A percentile compares a stretch with the other conserved stretches of the same genome.
These are phyloP conservation scores for Sipha flava DNA, from an alignment of 1,140 invertebrate genomes.

Conservation along the genomic window DNA sequence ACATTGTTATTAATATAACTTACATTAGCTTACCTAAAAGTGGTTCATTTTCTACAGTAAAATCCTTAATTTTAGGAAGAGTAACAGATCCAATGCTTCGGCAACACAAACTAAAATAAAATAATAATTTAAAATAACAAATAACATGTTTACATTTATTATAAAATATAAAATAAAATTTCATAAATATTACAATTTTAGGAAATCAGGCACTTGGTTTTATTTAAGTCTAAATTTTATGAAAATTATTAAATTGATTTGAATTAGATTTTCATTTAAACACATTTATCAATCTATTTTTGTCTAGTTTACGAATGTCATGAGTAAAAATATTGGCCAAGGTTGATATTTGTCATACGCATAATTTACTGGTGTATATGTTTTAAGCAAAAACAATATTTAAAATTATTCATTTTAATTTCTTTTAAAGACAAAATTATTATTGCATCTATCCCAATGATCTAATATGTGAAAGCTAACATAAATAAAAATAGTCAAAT, in stretches of 20 bases:
- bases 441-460: no score
- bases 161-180: no score
- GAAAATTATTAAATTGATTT: no score
- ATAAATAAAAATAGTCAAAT: no score
- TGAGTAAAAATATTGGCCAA: not conserved
- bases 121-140: not conserved
- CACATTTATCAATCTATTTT: not conserved
- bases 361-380: no score
- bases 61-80: slow-evolving; percentile 57
- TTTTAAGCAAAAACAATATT: no score
- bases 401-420: no score
- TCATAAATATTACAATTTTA: no score
- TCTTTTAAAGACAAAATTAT: no score
- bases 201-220: no score
- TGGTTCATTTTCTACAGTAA: slow-evolving; percentile 70
- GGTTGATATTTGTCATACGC: not conserved
- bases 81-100: slow-evolving; percentile 46
- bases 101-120: slow-evolving; percentile 32
- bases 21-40: slow-evolving; percentile 48
- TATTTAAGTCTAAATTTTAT: no score
- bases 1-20: not conserved
- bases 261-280: not conserved
- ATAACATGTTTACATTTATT: not conserved
- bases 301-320: not conserved
- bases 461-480: no score